These are phyloP conservation scores for Pristionchus japonicus DNA, from an alignment of 2,888 invertebrate genomes.

Conservation along the genomic window DNA sequence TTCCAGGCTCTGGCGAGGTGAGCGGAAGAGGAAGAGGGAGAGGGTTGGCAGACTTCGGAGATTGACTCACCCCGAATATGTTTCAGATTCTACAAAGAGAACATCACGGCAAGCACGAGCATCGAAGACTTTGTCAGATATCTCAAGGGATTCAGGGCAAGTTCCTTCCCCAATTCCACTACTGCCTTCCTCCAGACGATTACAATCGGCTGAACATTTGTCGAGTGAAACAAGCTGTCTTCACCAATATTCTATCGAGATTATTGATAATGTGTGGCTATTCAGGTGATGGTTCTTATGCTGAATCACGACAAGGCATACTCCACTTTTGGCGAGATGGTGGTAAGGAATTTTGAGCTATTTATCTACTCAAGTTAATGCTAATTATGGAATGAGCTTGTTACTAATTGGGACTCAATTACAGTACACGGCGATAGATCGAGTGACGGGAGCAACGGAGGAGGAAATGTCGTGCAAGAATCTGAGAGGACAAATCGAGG, in stretches of 20 bases:
- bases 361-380: too few species aligned
- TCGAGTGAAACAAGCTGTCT: too few species aligned
- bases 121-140: background rate
- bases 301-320: background rate
- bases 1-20: background rate
- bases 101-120: conserved; percentile 25
- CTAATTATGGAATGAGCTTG: too few species aligned
- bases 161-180: background rate
- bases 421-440: background rate
- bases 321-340: background rate
- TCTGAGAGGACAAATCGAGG: background rate
- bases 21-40: too few species aligned
- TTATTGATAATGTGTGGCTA: too few species aligned
- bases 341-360: background rate
- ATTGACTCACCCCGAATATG: background rate
- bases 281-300: background rate
- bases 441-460: background rate
- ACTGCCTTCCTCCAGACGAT: too few species aligned
- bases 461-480: conserved; percentile 25
- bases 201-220: too few species aligned
- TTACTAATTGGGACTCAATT: too few species aligned
- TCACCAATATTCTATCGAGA: too few species aligned
- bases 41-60: too few species aligned
- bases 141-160: conserved; percentile 3
- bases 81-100: conserved; percentile 32